These are phyloP conservation scores for Acrobasis repandana DNA, from an alignment of 2,888 invertebrate genomes.

Conservation along the genomic window DNA sequence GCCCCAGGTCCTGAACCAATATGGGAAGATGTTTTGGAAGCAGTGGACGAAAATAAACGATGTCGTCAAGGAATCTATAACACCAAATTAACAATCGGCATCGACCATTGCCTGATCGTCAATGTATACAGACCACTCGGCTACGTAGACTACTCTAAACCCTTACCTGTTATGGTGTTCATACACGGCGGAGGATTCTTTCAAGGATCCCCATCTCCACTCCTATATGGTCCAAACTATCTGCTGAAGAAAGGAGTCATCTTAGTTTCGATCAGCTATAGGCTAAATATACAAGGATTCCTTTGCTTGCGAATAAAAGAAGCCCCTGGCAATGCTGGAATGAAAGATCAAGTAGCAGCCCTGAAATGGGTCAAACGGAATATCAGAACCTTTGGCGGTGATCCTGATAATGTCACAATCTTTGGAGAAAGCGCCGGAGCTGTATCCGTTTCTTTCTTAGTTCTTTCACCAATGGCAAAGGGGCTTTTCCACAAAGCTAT, in stretches of 20 bases:
- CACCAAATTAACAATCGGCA: slow-evolving; percentile 41
- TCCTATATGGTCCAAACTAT: slow-evolving; percentile 63
- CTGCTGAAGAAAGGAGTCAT: slow-evolving; percentile 59
- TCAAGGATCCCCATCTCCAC: slow-evolving; percentile 51
- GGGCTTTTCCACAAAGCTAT: slow-evolving; percentile 70
- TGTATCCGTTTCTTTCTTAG: slow-evolving; percentile 59
- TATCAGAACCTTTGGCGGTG: slow-evolving; percentile 46
- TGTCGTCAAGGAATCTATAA: slow-evolving; percentile 42
- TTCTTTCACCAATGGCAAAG: slow-evolving; percentile 65
- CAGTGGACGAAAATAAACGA: slow-evolving; percentile 42
- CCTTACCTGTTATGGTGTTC: slow-evolving; percentile 67
- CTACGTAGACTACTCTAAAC: slow-evolving; percentile 32
- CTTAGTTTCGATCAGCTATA: slow-evolving; percentile 66
- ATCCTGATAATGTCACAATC: slow-evolving; percentile 46
- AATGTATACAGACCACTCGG: slow-evolving; percentile 61
- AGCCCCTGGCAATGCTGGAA: slow-evolving; percentile 48
- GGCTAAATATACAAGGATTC: slow-evolving; percentile 56
- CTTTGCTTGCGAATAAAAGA: slow-evolving; percentile 45
- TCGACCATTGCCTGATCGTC: slow-evolving; percentile 56
- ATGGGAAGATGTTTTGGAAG: slow-evolving; percentile 48
- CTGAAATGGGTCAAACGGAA: slow-evolving; percentile 46
- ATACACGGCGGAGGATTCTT: slow-evolving; percentile 71
- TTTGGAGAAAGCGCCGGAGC: slow-evolving; percentile 73
- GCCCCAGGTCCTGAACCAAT: slow-evolving; percentile 43
- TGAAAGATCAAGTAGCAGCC: slow-evolving; percentile 49